phyloP scores from a whole-genome alignment of 2,888 invertebrate genomes.

The Drosophila yooni region DNA sequence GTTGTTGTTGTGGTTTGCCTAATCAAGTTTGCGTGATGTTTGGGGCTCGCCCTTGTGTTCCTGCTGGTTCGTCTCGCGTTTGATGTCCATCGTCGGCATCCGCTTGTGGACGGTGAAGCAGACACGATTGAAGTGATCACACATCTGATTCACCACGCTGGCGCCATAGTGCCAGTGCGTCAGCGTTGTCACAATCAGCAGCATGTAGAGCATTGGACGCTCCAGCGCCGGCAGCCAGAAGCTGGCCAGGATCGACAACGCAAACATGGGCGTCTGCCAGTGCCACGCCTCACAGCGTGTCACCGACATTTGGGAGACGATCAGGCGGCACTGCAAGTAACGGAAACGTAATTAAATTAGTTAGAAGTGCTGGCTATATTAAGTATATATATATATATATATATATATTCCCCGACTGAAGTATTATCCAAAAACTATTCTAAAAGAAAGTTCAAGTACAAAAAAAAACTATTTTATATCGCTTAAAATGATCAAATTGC shows the following conservation, averaged over 20 bases:
- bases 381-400: neutral
- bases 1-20: neutral
- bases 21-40: conserved; percentile 31
- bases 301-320: conserved; percentile 98
- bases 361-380: neutral
- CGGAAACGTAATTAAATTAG: conserved; percentile 53
- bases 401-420: neutral
- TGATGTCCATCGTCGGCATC: conserved; percentile 15
- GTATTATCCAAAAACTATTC: neutral
- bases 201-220: conserved; percentile 89
- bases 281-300: conserved; percentile 93
- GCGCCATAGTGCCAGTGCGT: conserved; percentile 97
- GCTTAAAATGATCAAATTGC: neutral
- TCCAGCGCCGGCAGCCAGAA: conserved; percentile 86
- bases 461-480: neutral
- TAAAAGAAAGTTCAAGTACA: neutral
- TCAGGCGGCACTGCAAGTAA: conserved; percentile 94
- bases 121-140: conserved; percentile 94
- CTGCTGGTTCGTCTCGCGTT: conserved; percentile 7
- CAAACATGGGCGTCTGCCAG: conserved; percentile 84
- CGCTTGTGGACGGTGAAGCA: conserved; percentile 88
- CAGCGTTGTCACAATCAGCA: conserved; percentile 89
- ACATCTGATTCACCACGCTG: conserved; percentile 98
- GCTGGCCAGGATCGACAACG: conserved; percentile 75
- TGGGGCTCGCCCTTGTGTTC: conserved; percentile 7